Evolutionary conservation across 2,113 vertebrate genomes (phyloP), one percentile per base, ranked within the genome.

Genomic region (Copsychus sechellarum): DNA sequence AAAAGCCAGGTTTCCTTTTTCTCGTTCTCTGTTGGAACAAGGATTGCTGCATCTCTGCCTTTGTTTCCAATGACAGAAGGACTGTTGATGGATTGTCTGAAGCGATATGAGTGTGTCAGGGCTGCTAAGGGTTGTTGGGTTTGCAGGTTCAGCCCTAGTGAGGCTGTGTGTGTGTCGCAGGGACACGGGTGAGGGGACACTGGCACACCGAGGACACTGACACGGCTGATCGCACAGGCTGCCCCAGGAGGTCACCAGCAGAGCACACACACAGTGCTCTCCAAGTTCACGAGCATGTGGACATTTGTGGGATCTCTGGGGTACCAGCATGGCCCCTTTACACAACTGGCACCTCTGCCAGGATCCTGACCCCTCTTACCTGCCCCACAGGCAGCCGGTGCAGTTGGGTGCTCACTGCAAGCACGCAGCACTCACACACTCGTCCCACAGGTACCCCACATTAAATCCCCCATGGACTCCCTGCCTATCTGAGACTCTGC

Each of bases 141-240:
- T 74, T 70, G 45, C 25, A 33, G 43, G 28, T 79, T 48, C 43
- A 38, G 2, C 20, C 26, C 11, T 6, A 11, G n/a, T 31, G 71
- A 29, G 53, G 31, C 50, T 33, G 54, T 38, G 43, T 26, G 1
- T 7, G 4, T 78, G 26, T 57, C 3, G 0, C 43, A 16, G 71
- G n/a, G 12, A 3, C 69, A 8, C 0, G 0, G 33, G 4, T 29
- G 28, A 29, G 40, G 11, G 48, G n/a, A 29, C 64, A 23, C 23
- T 8, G 0, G 2, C 11, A 2, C 0, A 3, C 1, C 0, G 8
- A 36, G 66, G 67, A 20, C 77, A 51, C 12, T 0, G 0, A 29
- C 45, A 29, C 0, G 0, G 36, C 45, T 65, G 34, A 42, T 76
- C 19, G 14, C 74, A 31, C 64, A n/a, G 19, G 5, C 36, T 51